phyloP scores from a whole-genome alignment of 2,797 vertebrate genomes.

The Hafferia zeledoni region DNA sequence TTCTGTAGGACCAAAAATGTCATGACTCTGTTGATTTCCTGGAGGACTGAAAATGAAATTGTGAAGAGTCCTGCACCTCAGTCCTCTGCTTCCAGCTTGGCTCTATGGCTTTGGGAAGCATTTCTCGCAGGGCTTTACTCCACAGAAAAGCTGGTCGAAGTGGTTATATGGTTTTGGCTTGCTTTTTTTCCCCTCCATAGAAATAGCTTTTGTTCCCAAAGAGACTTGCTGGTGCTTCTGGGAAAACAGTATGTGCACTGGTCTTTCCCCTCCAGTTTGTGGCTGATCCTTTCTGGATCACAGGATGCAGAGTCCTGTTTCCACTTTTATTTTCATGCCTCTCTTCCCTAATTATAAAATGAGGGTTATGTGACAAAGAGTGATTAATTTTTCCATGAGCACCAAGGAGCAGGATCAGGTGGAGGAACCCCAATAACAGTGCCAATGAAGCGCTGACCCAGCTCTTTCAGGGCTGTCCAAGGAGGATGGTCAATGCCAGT shows the following conservation, averaged over 20 bases:
- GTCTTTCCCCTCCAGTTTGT: not conserved
- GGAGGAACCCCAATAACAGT: not conserved
- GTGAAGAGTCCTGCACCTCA: not conserved
- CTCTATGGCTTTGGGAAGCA: not conserved
- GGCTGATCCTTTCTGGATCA: not conserved
- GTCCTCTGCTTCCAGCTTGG: not conserved
- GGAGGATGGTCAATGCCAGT: not conserved
- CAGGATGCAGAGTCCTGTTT: not conserved
- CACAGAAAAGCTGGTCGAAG: not conserved
- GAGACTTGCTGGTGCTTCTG: not conserved
- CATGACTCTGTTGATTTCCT: not conserved
- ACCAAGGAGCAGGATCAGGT: not conserved
- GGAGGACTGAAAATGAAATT: not conserved
- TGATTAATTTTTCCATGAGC: not conserved
- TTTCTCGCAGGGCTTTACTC: not conserved
- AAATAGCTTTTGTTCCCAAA: not conserved
- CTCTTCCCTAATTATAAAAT: not conserved
- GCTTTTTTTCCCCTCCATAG: not conserved
- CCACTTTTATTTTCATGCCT: not conserved
- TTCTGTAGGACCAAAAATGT: not conserved
- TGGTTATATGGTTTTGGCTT: not conserved
- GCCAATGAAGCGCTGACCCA: rapidly evolving
- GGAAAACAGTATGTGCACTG: rapidly evolving
- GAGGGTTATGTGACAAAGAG: not conserved
- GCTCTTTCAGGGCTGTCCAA: not conserved